A percentile compares a stretch with the other conserved stretches of the same genome.
phyloP scores from a whole-genome alignment of 2,797 vertebrate species.

The Sebastes iracundus region DNA sequence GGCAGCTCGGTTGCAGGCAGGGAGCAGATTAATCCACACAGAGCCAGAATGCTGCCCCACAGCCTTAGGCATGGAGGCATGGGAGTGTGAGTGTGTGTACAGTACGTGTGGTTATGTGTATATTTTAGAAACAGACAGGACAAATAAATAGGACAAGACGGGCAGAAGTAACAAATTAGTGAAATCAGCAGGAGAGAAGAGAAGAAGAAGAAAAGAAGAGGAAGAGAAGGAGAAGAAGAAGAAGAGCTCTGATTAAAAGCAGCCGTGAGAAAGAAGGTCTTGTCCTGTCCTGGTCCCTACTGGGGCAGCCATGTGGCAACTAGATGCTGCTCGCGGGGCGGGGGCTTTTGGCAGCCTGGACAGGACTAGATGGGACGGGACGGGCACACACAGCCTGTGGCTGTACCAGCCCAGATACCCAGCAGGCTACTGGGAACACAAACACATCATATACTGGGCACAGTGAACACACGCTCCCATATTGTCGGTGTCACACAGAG shows the following conservation, averaged over 20 bases:
- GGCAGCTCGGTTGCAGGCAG: slow-evolving; percentile 86
- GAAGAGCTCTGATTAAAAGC: slow-evolving; percentile 30
- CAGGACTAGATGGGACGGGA: slow-evolving; percentile 68
- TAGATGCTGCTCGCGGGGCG: slow-evolving; percentile 75
- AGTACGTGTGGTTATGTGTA: slow-evolving; percentile 13
- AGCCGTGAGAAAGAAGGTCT: slow-evolving; percentile 57
- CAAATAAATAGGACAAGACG: slow-evolving; percentile 55
- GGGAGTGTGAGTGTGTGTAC: slow-evolving; percentile 5
- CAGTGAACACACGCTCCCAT: slow-evolving; percentile 54
- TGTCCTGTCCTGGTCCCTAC: slow-evolving; percentile 70
- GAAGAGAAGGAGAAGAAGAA: background rate
- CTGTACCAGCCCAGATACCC: slow-evolving; percentile 78
- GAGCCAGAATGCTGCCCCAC: slow-evolving; percentile 85
- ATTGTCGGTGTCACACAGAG: slow-evolving; percentile 58
- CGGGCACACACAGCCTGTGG: slow-evolving; percentile 76
- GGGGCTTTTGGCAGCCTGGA: slow-evolving; percentile 79
- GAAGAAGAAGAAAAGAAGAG: background rate
- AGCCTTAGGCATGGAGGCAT: slow-evolving; percentile 73
- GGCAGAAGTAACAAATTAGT: slow-evolving; percentile 27
- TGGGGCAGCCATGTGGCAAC: slow-evolving; percentile 81
- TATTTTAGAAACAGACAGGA: slow-evolving; percentile 35
- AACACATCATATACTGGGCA: slow-evolving; percentile 47
- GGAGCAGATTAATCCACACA: slow-evolving; percentile 87
- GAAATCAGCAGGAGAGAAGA: slow-evolving; percentile 11
- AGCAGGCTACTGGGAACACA: slow-evolving; percentile 75